Percentiles rank a stretch among this genome's conserved stretches.
These are phyloP conservation scores for Ceramica pisi DNA, from an alignment of 2,888 invertebrate species.

Conservation along the genomic window DNA sequence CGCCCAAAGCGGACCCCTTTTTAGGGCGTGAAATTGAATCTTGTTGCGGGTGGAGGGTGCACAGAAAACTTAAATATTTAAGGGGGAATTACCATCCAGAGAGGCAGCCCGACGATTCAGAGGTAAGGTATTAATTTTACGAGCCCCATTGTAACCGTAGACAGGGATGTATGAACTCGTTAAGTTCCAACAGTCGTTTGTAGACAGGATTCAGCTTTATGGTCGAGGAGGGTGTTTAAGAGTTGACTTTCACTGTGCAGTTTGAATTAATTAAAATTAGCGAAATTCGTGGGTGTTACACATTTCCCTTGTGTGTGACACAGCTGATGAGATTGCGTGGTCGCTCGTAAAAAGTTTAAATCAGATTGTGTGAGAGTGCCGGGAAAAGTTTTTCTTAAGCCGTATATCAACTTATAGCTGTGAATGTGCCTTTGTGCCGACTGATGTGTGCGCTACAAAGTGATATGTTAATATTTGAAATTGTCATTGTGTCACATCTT, in stretches of 20 bases:
- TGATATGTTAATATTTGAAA: slow-evolving; percentile 44
- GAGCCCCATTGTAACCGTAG: slow-evolving; percentile 84
- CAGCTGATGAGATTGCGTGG: slow-evolving; percentile 76
- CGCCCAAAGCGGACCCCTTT: slow-evolving; percentile 86
- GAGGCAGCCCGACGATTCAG: slow-evolving; percentile 81
- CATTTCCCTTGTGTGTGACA: slow-evolving; percentile 70
- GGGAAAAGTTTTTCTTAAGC: slow-evolving; percentile 65
- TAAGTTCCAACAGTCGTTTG: slow-evolving; percentile 87
- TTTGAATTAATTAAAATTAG: slow-evolving; percentile 88
- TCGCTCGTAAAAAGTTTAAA: slow-evolving; percentile 80
- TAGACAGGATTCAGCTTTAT: slow-evolving; percentile 78
- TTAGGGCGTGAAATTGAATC: slow-evolving; percentile 90
- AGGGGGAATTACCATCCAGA: slow-evolving; percentile 86
- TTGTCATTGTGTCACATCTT: neutral
- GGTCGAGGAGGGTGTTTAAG: slow-evolving; percentile 70
- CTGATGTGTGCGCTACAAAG: slow-evolving; percentile 40
- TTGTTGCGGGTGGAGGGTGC: slow-evolving; percentile 88
- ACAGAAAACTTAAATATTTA: slow-evolving; percentile 90
- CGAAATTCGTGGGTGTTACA: slow-evolving; percentile 73
- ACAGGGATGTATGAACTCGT: slow-evolving; percentile 86
- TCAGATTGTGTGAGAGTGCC: slow-evolving; percentile 69
- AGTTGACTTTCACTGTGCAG: slow-evolving; percentile 77
- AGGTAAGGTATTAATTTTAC: slow-evolving; percentile 90
- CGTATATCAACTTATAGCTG: slow-evolving; percentile 52
- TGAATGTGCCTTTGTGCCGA: slow-evolving; percentile 35